Evolutionary conservation across 2,113 vertebrate genomes (phyloP).

Genomic region (Baryphthengus martii): DNA sequence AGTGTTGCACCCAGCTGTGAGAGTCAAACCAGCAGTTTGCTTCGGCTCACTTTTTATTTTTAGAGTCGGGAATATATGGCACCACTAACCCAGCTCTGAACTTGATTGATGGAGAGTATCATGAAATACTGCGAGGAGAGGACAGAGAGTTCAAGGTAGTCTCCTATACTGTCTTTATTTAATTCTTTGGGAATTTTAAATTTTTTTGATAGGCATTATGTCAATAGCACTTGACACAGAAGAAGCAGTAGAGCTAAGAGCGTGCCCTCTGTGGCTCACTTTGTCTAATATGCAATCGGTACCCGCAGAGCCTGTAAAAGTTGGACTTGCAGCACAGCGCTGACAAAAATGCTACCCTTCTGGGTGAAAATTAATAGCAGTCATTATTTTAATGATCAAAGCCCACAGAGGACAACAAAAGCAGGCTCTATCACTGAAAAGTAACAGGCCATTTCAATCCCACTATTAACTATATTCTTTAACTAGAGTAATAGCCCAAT

Average conservation of each 20-base stretch:
- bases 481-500: background rate
- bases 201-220: background rate
- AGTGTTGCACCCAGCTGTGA: slow-evolving; percentile 24
- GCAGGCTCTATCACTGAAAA: background rate
- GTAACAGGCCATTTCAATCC: background rate
- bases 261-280: background rate
- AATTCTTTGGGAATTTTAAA: background rate
- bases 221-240: background rate
- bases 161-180: background rate
- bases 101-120: background rate
- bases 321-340: background rate
- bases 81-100: background rate
- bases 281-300: background rate
- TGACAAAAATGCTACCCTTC: background rate
- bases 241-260: background rate
- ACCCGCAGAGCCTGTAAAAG: background rate
- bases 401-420: background rate
- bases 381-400: background rate
- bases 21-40: slow-evolving; percentile 52
- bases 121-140: background rate
- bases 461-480: background rate
- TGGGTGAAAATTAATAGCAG: background rate
- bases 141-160: background rate
- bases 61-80: background rate
- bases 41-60: slow-evolving; percentile 14